Evolutionary conservation across 2,113 vertebrate species (phyloP).

Genomic region (Ctenomys sociabilis): DNA sequence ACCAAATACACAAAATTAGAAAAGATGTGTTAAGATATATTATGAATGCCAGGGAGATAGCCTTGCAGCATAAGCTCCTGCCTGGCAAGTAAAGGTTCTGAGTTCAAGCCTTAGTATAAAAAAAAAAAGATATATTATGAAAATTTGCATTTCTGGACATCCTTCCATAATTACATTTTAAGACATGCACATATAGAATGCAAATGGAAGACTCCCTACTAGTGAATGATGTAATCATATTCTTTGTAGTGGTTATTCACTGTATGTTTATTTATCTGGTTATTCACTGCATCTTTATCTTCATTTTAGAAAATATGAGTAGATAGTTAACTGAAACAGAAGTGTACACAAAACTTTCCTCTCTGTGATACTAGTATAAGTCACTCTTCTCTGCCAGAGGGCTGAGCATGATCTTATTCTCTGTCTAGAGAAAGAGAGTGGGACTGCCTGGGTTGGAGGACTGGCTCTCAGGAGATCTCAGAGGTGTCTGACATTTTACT

Average conservation of each 20-base stretch:
- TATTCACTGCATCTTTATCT: background rate
- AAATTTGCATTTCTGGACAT: conserved; percentile 47
- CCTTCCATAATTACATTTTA: conserved; percentile 19
- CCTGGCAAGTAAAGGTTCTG: too few species aligned
- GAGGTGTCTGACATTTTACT: background rate
- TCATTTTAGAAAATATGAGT: background rate
- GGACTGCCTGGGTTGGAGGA: background rate
- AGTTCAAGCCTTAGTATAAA: too few species aligned
- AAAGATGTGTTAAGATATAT: too few species aligned
- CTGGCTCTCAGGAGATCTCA: fast-evolving
- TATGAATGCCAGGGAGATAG: too few species aligned
- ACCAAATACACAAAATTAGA: too few species aligned
- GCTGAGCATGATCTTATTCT: too few species aligned
- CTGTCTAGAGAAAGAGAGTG: background rate
- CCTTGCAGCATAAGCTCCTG: too few species aligned
- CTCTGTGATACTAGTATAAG: background rate
- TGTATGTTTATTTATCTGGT: background rate
- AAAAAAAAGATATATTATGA: background rate
- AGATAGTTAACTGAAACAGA: background rate
- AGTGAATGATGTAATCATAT: background rate
- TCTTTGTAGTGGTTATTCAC: background rate
- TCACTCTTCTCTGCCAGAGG: background rate
- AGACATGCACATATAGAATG: background rate
- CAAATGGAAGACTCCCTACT: background rate
- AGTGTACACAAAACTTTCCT: background rate